Percentiles rank a stretch among this genome's conserved stretches.
Conservation (phyloP, 64 coral and sea anemone species). For the Montipora foliosa region DNA sequence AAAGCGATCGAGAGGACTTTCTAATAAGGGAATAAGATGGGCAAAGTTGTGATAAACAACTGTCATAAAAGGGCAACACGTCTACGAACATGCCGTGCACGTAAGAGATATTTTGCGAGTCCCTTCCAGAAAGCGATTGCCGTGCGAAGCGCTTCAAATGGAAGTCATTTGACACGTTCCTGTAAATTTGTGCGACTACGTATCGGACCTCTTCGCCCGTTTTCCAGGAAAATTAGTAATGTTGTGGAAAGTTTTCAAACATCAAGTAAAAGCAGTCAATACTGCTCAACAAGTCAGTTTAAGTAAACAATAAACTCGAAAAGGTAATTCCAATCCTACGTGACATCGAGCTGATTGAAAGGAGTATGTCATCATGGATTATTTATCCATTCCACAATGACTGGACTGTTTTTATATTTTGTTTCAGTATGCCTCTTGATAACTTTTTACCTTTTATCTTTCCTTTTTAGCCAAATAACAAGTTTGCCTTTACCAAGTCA, state of each 20-base stretch:
- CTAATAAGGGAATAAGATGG: not conserved
- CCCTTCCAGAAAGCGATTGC: constrained; percentile 12
- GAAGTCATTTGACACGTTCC: constrained; percentile 30
- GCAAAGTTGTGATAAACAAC: not conserved
- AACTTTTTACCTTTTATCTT: constrained; percentile 9
- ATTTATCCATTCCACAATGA: not conserved
- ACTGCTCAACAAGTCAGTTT: constrained; percentile 14
- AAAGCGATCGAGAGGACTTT: not conserved
- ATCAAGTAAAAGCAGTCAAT: constrained; percentile 34
- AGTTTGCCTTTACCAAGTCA: constrained; percentile 36
- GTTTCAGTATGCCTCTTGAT: not conserved
- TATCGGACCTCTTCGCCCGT: constrained; percentile 19
- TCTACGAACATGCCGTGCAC: not conserved
- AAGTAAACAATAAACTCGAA: constrained; percentile 5
- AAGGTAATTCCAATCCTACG: not conserved
- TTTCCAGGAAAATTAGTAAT: constrained; percentile 39
- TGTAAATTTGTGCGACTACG: constrained; percentile 33
- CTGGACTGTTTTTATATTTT: constrained; percentile 1
- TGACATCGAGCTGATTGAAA: constrained; percentile 1
- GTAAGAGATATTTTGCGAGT: not conserved
- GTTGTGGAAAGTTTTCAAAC: constrained; percentile 20
- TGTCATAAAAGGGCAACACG: not conserved
- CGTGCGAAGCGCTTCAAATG: constrained; percentile 18
- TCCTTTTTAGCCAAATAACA: constrained; percentile 24
- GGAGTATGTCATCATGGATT: not conserved